Base-by-base conservation (phyloP, 2,113 vertebrate species). In the Prochilodus magdalenae region DNA sequence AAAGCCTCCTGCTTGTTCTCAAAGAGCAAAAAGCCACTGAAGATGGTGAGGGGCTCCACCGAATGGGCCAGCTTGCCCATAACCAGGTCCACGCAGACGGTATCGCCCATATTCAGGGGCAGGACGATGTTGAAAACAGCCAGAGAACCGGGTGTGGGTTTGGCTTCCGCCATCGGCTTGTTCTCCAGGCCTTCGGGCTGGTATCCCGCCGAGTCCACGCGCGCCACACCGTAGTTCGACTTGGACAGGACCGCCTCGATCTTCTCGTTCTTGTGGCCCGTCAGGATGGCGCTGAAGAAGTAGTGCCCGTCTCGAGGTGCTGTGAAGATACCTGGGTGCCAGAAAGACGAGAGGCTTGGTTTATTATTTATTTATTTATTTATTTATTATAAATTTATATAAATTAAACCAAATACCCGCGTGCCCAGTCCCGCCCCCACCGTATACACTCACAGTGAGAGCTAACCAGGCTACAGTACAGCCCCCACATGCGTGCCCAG, bases 161-260 rank as follows among this genome's bases (percentile, higher is more conserved):
- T 95, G 26, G 91, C 90, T 16, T 97, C 96, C 0, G 93, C 96
- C 87, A 96, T 93, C 0, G 97, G 97, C 73, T 97, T 97, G 89
- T 97, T 97, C 91, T 98, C 97, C 87, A 98, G 90, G 1, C 95
- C 97, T 88, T 98, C 97, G 0, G 96, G 97, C 86, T 98, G 96
- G 80, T 97, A 97, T 0, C 97, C 97, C 0, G 94, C 96, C 0
- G 97, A 98, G 92, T 98, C 97, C 40, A 95, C 95, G 20, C 97
- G 95, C 0, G 96, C 96, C 82, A 98, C 94, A 30, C 96, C 97
- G 26, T 93, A 92, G 91, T 97, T 98, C 4, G 97, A 98, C 86
- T 93, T 96, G 0, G 97, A 98, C 66, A 99, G 92, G 7, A 99
- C 97, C 0, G 97, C 97, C 92, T 99, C 97, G 10, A 99, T 93